Percentiles rank a stretch among this genome's conserved stretches.
Conservation (phyloP, 2,113 vertebrate genomes). For the Etheostoma spectabile region DNA sequence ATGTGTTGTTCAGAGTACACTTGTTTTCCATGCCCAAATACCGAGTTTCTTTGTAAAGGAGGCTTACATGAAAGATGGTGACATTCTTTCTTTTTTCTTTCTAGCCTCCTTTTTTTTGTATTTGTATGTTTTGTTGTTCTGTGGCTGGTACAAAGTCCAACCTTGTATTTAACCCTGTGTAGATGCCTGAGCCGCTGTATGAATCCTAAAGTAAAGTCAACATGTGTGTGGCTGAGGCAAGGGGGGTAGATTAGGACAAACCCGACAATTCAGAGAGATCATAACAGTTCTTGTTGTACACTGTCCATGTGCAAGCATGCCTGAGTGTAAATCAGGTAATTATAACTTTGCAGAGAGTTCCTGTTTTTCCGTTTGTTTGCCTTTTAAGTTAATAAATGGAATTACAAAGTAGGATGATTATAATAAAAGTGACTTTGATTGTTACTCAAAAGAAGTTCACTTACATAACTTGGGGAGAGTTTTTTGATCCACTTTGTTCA, state of each 20-base stretch:
- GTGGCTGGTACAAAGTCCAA: constrained; percentile 13
- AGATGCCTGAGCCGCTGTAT: constrained; percentile 38
- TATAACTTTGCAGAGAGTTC: constrained; percentile 55
- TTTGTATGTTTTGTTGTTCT: not conserved
- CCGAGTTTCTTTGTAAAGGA: constrained; percentile 28
- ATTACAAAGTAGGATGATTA: constrained; percentile 46
- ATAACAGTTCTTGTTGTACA: constrained; percentile 40
- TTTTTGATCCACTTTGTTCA: constrained; percentile 30
- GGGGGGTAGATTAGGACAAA: constrained; percentile 59
- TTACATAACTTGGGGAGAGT: constrained; percentile 10
- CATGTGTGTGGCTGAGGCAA: constrained; percentile 56
- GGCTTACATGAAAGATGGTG: constrained; percentile 6
- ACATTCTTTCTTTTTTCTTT: constrained; percentile 1
- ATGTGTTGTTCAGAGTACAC: constrained; percentile 69
- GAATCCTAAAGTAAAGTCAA: constrained; percentile 57
- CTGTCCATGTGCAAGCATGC: constrained; percentile 63
- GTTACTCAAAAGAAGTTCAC: constrained; percentile 27
- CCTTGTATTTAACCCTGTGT: constrained; percentile 43
- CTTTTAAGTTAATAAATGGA: constrained; percentile 49
- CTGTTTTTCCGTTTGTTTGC: constrained; percentile 23
- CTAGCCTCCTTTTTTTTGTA: constrained; percentile 16
- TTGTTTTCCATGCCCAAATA: constrained; percentile 63
- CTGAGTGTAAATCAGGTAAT: constrained; percentile 66
- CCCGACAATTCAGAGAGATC: constrained; percentile 59
- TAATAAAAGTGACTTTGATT: constrained; percentile 46